These are phyloP conservation scores for Prosapia bicincta DNA, from an alignment of 2,888 invertebrate genomes.

Conservation along the genomic window DNA sequence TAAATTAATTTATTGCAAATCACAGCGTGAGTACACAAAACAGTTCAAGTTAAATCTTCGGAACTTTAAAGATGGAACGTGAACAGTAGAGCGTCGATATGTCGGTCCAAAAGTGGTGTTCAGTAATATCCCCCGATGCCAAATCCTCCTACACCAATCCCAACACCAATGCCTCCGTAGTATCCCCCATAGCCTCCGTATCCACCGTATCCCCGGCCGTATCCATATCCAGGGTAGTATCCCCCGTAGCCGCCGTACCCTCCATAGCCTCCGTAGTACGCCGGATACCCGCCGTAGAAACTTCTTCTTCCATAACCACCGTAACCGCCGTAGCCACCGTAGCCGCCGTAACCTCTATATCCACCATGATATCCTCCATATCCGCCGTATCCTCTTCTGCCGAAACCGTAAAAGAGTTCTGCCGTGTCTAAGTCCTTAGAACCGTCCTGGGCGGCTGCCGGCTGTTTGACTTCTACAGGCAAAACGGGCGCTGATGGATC, in stretches of 20 bases:
- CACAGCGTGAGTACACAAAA: background rate
- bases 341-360: background rate
- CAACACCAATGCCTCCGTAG: background rate
- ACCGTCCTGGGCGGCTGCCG: background rate
- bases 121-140: background rate
- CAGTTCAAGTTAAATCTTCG: background rate
- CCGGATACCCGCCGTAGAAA: slow-evolving; percentile 11
- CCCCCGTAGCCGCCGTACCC: slow-evolving; percentile 16
- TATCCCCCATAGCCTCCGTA: background rate
- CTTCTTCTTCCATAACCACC: slow-evolving; percentile 7
- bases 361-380: slow-evolving; percentile 1
- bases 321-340: slow-evolving; percentile 11
- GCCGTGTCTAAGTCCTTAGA: background rate
- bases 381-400: background rate
- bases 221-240: background rate
- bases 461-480: background rate
- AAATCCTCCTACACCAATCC: background rate
- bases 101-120: background rate
- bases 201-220: slow-evolving; percentile 8
- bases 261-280: slow-evolving; percentile 10
- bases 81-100: background rate
- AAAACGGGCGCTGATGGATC: background rate
- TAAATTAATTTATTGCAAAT: background rate
- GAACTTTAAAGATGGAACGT: background rate
- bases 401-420: background rate